These are phyloP conservation scores for Alectoris magna DNA, from an alignment of 2,797 vertebrate genomes.

Conservation along the genomic window DNA sequence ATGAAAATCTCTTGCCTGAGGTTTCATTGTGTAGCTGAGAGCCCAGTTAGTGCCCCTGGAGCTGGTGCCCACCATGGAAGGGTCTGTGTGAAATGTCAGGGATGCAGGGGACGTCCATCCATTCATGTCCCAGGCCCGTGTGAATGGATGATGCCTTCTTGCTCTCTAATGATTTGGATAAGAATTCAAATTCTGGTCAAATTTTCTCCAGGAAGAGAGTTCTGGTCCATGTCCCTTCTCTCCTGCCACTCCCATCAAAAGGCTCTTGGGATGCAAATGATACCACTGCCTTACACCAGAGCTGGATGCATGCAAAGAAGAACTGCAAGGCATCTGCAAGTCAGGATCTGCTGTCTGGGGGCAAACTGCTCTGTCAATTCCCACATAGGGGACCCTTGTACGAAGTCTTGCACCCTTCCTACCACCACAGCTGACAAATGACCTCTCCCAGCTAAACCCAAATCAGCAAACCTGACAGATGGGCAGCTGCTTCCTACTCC, in stretches of 20 bases:
- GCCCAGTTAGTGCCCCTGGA: rapidly evolving
- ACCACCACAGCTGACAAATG: not conserved
- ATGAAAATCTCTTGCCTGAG: not conserved
- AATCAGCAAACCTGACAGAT: not conserved
- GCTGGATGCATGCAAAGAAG: not conserved
- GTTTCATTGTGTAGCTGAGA: not conserved
- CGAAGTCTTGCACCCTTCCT: not conserved
- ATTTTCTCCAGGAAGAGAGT: not conserved
- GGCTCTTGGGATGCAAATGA: not conserved
- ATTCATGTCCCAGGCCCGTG: not conserved
- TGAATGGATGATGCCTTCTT: not conserved
- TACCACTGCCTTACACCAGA: not conserved
- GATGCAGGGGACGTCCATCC: not conserved
- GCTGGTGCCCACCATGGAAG: not conserved
- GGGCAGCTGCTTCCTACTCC: not conserved
- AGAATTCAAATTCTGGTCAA: not conserved
- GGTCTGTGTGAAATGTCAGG: not conserved
- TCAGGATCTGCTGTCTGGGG: not conserved
- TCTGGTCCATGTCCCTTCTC: not conserved
- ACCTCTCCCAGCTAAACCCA: constrained; percentile 3
- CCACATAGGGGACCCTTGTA: not conserved
- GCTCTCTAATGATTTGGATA: rapidly evolving
- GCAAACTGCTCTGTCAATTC: not conserved
- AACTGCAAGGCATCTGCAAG: not conserved
- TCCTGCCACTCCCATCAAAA: not conserved